Evolutionary conservation across 35 echinoderm and acorn worm species (phyloP), one percentile per base, ranked within the genome.

Genomic region (Acanthaster planci): DNA sequence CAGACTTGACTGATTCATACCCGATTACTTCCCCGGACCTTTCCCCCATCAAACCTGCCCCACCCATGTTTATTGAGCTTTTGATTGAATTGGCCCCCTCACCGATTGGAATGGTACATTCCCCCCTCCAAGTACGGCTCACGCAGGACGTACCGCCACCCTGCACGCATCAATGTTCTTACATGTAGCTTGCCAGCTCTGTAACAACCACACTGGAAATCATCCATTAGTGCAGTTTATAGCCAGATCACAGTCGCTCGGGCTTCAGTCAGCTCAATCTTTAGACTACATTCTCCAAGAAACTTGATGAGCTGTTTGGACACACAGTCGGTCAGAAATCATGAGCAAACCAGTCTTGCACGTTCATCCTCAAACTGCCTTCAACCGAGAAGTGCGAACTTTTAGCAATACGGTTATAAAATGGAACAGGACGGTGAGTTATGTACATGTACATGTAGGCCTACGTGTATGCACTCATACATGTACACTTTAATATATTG

Each of bases 381-480:
- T 72, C 29, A 72, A 72, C 15, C 64, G 64, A 14, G 64, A 72
- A 72, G 64, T 72, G 64, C 23, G 64, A 29, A 72, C 64, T 5
- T 72, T 72, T 72, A 72, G 64, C 30, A 72, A 72, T 29, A 72
- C 64, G 26, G 64, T 26, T 10, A 72, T 72, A 72, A 72, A 72
- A 72, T 72, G 64, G 64, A 72, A 72, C 64, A 19, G 64, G 34
- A 30, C 64, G 64, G 64, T 72, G 64, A 72, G 64, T 72, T 72
- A 26, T 72, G 12, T 12, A 47, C 42, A 47, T 6, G 12, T 47
- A 47, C 42, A 47, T 6, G 4, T 47, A 4, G 42, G n/a, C n/a
- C n/a, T n/a, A n/a, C n/a, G n/a, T n/a, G n/a, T n/a, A n/a, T n/a
- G n/a, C n/a, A n/a, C n/a, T n/a, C n/a, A n/a, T n/a, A n/a, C n/a